Evolutionary conservation across 2,888 invertebrate species (phyloP).

Genomic region (Sisyra nigra): DNA sequence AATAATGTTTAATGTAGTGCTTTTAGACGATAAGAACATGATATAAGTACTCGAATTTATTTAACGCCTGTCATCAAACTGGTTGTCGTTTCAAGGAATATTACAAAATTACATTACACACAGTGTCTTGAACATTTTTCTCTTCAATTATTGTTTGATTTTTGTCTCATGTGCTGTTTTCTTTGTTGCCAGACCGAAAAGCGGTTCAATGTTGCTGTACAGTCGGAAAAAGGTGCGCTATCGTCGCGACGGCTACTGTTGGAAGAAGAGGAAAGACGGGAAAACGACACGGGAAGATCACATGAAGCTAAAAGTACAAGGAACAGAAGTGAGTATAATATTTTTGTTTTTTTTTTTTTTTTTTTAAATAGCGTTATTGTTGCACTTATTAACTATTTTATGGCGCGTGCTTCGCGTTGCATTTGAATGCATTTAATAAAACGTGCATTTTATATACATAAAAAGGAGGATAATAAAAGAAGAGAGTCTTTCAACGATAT

Average conservation of each 20-base stretch:
- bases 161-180: slow-evolving; percentile 7
- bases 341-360: background rate
- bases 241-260: slow-evolving; percentile 92
- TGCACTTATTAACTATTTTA: background rate
- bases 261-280: slow-evolving; percentile 97
- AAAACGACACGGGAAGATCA: slow-evolving; percentile 97
- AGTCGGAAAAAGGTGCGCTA: slow-evolving; percentile 91
- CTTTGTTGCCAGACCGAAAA: slow-evolving; percentile 67
- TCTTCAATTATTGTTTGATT: too few relatives aligned
- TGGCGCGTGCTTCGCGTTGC: background rate
- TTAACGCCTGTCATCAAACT: too few relatives aligned
- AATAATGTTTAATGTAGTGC: too few relatives aligned
- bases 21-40: too few relatives aligned
- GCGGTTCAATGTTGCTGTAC: slow-evolving; percentile 93
- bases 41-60: too few relatives aligned
- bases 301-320: slow-evolving; percentile 97
- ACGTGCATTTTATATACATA: background rate
- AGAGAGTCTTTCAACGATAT: too few relatives aligned
- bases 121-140: too few relatives aligned
- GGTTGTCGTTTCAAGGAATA: too few relatives aligned
- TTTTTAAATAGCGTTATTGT: background rate
- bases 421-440: background rate
- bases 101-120: too few relatives aligned
- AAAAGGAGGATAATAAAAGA: too few relatives aligned
- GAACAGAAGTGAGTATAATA: slow-evolving; percentile 59